Evolutionary conservation across 2,113 vertebrate species (phyloP).

Genomic region (Hippocampus mohnikei): DNA sequence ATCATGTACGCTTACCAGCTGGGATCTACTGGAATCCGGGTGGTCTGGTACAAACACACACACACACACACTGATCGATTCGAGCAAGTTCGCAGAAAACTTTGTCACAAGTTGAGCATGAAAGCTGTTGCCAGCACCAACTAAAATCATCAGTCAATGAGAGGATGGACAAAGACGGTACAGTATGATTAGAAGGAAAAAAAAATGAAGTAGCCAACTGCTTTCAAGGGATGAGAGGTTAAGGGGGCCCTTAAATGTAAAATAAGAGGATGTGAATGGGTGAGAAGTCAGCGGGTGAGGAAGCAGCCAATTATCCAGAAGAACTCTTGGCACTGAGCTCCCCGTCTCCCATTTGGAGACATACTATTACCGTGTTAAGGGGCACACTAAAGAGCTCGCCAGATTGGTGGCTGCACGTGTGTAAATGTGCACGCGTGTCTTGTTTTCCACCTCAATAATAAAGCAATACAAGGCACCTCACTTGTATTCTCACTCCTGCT

Average conservation of each 20-base stretch:
- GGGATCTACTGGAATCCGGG: too few species aligned
- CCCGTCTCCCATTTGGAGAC: slow-evolving; percentile 84
- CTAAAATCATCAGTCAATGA: not conserved
- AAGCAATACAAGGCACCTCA: slow-evolving; percentile 30
- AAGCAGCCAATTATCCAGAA: slow-evolving; percentile 82
- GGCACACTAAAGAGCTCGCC: slow-evolving; percentile 70
- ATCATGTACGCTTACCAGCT: too few species aligned
- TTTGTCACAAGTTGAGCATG: not conserved
- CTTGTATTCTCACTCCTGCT: slow-evolving; percentile 59
- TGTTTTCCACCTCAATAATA: not conserved
- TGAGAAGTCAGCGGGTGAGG: slow-evolving; percentile 78
- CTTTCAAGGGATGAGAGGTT: slow-evolving; percentile 14
- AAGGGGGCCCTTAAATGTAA: slow-evolving; percentile 67
- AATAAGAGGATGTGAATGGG: slow-evolving; percentile 67
- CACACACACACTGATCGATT: too few species aligned
- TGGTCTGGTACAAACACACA: too few species aligned
- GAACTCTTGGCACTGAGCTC: slow-evolving; percentile 80
- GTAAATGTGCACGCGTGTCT: not conserved
- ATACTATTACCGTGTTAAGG: slow-evolving; percentile 86
- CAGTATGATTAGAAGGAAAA: not conserved
- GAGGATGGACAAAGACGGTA: not conserved
- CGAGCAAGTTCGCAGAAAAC: not conserved
- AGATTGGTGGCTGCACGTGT: not conserved
- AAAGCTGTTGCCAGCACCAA: not conserved
- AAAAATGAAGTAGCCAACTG: slow-evolving; percentile 13